Evolutionary conservation across 2,888 invertebrate genomes (phyloP), one percentile per base, ranked within the genome.

Genomic region (Scaptomyza polygonia): DNA sequence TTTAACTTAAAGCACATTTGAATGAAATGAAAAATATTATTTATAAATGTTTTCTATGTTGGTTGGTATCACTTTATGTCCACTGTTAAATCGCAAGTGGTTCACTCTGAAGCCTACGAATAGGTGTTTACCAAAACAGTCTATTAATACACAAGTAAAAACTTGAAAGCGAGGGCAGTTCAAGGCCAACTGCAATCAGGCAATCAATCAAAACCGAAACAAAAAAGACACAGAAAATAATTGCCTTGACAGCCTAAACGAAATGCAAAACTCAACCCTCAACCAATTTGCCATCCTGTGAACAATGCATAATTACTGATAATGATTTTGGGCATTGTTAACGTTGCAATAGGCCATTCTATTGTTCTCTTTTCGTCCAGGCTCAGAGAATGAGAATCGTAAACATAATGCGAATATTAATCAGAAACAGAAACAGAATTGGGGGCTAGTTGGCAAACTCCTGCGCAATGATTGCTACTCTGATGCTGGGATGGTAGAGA

Each of bases 261-360:
- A 21, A 21, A 21, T 1, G 2, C 21, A 29, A 48, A 29, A 2
- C 21, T 36, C 14, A 39, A 39, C 25, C 27, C 34, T 11, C 18
- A 16, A 29, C 49, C 52, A 30, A 39, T 66, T 57, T 51, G 40
- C 39, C 49, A 51, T 45, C 56, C 36, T 39, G 64, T 53, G 69
- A 84, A 81, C 86, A 81, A 81, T 81, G 87, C 81, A 81, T 87
- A 81, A 81, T 87, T 87, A 87, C 87, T 85, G 81, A 87, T 87
- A 81, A 87, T 87, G 81, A 87, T 81, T 81, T 81, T 76, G 77
- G 76, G 69, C 86, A 81, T 81, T 81, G 87, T 81, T 85, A 69
- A 40, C 62, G 57, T 65, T 53, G 58, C 66, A 56, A 65, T 72
- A 42, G 66, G 40, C 59, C 56, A 36, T 39, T 79, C 87, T 81